Evolutionary conservation across 2,113 vertebrate species (phyloP).

Genomic region (Pygoscelis adeliae): DNA sequence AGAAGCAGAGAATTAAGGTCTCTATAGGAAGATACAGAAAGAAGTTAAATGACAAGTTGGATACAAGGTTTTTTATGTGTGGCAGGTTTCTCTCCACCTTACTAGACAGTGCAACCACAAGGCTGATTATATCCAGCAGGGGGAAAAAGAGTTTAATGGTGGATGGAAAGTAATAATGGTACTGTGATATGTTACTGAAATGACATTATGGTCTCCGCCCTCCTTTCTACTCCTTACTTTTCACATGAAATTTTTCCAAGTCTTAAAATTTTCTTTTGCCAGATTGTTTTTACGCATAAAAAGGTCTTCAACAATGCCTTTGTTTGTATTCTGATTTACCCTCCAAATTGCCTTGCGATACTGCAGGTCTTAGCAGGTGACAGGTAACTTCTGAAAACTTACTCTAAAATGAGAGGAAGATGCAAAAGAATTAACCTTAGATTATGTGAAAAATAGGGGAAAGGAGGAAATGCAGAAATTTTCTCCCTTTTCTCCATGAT

Average conservation of each 20-base stretch:
- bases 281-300: not conserved
- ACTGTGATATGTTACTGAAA: not conserved
- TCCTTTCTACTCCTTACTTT: not conserved
- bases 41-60: not conserved
- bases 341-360: not conserved
- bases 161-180: not conserved
- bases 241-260: not conserved
- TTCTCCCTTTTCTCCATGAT: not conserved
- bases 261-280: not conserved
- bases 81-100: not conserved
- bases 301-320: not conserved
- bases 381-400: not conserved
- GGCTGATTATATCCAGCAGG: not conserved
- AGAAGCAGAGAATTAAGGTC: not conserved
- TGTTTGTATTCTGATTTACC: not conserved
- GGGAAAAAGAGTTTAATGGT: not conserved
- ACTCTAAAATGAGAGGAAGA: not conserved
- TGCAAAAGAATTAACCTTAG: not conserved
- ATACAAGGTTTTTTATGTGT: not conserved
- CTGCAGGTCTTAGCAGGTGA: not conserved
- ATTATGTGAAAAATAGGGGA: not conserved
- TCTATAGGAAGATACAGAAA: not conserved
- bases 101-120: not conserved
- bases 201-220: not conserved
- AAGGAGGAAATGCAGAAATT: not conserved